phyloP scores from a whole-genome alignment of 2,113 vertebrate genomes.

The Apteryx owenii region DNA sequence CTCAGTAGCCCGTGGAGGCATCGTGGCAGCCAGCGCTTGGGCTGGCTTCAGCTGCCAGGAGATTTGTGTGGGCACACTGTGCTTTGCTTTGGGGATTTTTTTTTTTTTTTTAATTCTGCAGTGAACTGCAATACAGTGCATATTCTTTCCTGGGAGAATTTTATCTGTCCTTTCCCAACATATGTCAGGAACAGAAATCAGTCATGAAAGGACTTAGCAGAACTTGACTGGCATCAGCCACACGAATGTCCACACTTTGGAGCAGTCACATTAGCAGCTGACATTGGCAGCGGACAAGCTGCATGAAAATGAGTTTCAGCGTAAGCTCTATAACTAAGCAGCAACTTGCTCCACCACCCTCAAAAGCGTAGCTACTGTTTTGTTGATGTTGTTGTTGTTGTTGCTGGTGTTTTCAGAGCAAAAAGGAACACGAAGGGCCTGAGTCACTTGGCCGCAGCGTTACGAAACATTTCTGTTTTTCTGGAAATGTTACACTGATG shows the following conservation, averaged over 20 bases:
- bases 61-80: background rate
- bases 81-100: background rate
- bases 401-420: background rate
- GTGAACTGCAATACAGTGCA: background rate
- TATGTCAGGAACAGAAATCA: background rate
- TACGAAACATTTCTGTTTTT: slow-evolving; percentile 34
- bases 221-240: background rate
- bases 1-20: background rate
- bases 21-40: background rate
- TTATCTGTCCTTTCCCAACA: background rate
- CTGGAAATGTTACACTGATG: background rate
- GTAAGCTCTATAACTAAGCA: background rate
- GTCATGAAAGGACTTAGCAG: background rate
- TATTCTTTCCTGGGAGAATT: background rate
- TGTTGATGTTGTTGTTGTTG: background rate
- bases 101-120: background rate
- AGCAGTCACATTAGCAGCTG: background rate
- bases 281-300: background rate
- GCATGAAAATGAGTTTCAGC: background rate
- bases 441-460: background rate
- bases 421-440: background rate
- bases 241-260: background rate
- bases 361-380: background rate
- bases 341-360: background rate
- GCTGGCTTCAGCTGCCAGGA: background rate